Evolutionary conservation across 2,888 invertebrate species (phyloP), one percentile per base, ranked within the genome.

Genomic region (Phytoseiulus persimilis): DNA sequence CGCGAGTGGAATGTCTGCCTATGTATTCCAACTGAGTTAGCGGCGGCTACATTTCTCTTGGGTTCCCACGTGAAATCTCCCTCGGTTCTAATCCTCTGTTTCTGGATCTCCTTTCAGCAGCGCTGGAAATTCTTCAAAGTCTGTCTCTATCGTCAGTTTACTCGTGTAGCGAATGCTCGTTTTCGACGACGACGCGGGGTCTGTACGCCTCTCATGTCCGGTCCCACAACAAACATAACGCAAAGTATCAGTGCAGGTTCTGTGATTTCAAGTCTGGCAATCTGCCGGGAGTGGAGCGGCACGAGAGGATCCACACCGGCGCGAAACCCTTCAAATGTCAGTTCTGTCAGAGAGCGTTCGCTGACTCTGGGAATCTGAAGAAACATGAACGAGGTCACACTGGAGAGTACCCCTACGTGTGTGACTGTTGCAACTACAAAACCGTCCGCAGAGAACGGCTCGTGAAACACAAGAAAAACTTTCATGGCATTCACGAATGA

Each of bases 211-310:
- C 87, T 0, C 87, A 87, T 33, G 87, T 87, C n/a, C 87, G 87
- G 0, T 87, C 87, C 32, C 87, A 87, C 33, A 87, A 87, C 45
- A 87, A 87, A 32, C 87, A 87, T 39, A 87, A 87, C 33, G 87
- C 87, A 28, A 87, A 87, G 33, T 87, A 87, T 32, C 87, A 87
- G 32, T 87, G 87, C 87, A 33, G 87, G 31, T 87, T 87, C 33
- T 87, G 87, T 45, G 87, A 87, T 32, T 87, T 87, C 87, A 87
- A 87, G 87, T 87, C 87, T 31, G 87, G 87, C 87, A 87, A 87
- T 32, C 18, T 87, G 87, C 87, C 87, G 33, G 87, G 87, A 87
- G 87, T 87, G 28, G 87, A 87, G 33, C 32, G 87, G 0, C 87
- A 87, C 14, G 87, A 87, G 23, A 87, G 87, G 33, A 87, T 87